These are phyloP conservation scores for Andrena bucephala DNA, from an alignment of 2,888 invertebrate species.

Conservation along the genomic window DNA sequence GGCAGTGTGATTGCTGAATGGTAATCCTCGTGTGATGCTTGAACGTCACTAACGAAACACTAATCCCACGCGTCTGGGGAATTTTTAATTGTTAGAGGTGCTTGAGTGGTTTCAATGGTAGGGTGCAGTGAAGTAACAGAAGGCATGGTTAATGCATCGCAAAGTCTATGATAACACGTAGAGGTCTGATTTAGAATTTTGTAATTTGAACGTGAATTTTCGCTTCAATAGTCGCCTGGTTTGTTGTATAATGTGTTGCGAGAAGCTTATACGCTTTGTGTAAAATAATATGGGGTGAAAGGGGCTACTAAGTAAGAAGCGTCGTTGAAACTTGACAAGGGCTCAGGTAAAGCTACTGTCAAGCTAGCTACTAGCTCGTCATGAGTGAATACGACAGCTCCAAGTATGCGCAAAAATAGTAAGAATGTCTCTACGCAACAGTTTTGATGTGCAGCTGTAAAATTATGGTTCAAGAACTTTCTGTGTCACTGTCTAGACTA, in stretches of 20 bases:
- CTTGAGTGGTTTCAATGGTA: background rate
- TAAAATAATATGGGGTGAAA: background rate
- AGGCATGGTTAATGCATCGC: background rate
- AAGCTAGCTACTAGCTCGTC: background rate
- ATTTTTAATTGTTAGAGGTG: background rate
- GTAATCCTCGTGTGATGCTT: background rate
- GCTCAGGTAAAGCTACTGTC: background rate
- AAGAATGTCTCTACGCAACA: background rate
- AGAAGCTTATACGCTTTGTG: background rate
- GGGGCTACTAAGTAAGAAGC: background rate
- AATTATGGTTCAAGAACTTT: background rate
- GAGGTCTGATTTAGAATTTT: background rate
- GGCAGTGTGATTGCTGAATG: constrained; percentile 14
- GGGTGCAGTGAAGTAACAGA: background rate
- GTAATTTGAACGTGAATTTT: background rate
- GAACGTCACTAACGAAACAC: constrained; percentile 6
- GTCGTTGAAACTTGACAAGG: constrained; percentile 4
- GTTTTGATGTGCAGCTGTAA: background rate
- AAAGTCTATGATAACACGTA: background rate
- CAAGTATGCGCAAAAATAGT: background rate
- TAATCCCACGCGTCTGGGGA: constrained; percentile 15
- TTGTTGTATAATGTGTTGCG: background rate
- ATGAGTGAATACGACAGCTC: constrained; percentile 8
- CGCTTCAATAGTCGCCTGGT: background rate
- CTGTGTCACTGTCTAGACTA: background rate